These are phyloP conservation scores for Ephestia elutella DNA, from an alignment of 1,140 invertebrate genomes.

Conservation along the genomic window DNA sequence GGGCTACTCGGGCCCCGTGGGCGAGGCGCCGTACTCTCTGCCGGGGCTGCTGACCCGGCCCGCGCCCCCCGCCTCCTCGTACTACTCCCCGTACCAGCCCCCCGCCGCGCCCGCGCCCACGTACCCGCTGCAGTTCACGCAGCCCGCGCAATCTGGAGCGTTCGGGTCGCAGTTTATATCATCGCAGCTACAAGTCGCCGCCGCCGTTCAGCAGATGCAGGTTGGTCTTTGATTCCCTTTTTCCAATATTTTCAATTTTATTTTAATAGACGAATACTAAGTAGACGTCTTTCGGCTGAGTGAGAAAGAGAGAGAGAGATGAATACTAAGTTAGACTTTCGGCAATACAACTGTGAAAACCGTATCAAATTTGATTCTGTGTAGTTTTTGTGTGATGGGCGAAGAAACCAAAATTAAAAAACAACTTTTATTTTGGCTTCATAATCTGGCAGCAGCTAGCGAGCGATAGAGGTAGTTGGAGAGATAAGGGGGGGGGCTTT, in stretches of 20 bases:
- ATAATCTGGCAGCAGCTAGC: too few species aligned
- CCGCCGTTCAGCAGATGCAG: conserved; percentile 66
- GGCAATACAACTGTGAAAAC: too few species aligned
- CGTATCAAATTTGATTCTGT: too few species aligned
- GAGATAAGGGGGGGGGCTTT: too few species aligned
- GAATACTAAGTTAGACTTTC: too few species aligned
- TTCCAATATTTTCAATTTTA: background rate
- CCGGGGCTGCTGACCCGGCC: conserved; percentile 59
- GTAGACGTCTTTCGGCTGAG: too few species aligned
- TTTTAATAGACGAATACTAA: too few species aligned
- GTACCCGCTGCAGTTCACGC: conserved; percentile 65
- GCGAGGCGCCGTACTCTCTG: conserved; percentile 59
- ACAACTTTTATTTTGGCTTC: too few species aligned
- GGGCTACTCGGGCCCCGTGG: conserved; percentile 64
- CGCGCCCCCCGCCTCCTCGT: conserved; percentile 55
- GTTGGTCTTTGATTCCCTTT: conserved; percentile 21
- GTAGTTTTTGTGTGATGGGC: too few species aligned
- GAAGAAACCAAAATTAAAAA: too few species aligned
- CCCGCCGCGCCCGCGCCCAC: conserved; percentile 57
- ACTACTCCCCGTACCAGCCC: conserved; percentile 65
- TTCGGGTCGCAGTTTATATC: conserved; percentile 64
- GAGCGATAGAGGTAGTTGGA: too few species aligned
- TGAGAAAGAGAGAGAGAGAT: too few species aligned
- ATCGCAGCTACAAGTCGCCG: conserved; percentile 60
- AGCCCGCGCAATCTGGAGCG: conserved; percentile 56